A percentile compares a stretch with the other conserved stretches of the same genome.
These are phyloP conservation scores for Lasius fuliginosus DNA, from an alignment of 2,888 invertebrate genomes.

Conservation along the genomic window DNA sequence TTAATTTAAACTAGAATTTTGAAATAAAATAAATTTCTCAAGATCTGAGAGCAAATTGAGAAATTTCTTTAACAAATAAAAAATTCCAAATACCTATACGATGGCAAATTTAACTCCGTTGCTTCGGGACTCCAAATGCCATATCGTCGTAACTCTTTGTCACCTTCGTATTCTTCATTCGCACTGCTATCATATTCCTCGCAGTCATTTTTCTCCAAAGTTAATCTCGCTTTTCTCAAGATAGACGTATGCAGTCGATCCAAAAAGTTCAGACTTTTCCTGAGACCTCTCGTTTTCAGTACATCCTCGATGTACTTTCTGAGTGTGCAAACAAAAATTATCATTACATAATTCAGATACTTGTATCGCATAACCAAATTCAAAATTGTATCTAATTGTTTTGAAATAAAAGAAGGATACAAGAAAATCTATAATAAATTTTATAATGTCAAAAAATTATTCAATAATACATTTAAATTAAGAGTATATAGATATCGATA, in stretches of 20 bases:
- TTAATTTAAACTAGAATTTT: neutral
- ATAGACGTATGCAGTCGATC: constrained; percentile 91
- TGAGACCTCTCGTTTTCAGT: constrained; percentile 94
- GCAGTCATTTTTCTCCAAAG: constrained; percentile 87
- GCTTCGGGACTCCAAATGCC: constrained; percentile 94
- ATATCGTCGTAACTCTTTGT: constrained; percentile 88
- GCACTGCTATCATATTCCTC: constrained; percentile 57
- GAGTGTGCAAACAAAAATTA: constrained; percentile 12
- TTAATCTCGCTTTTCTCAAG: constrained; percentile 90
- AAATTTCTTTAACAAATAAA: neutral
- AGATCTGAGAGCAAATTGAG: neutral
- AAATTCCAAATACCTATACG: constrained; percentile 88
- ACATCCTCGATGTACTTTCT: constrained; percentile 95
- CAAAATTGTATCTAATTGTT: neutral
- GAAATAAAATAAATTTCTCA: neutral
- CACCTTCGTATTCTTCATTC: constrained; percentile 85
- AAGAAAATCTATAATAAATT: constrained; percentile 15
- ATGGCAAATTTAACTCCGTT: constrained; percentile 92
- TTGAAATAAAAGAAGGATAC: neutral
- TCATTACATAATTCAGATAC: neutral
- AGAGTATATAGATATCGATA: neutral
- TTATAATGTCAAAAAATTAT: neutral
- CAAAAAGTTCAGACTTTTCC: constrained; percentile 93
- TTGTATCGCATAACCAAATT: neutral
- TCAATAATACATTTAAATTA: constrained; percentile 2